Base-by-base conservation (phyloP, 2,888 invertebrate genomes). In the Octonoba sinensis region DNA sequence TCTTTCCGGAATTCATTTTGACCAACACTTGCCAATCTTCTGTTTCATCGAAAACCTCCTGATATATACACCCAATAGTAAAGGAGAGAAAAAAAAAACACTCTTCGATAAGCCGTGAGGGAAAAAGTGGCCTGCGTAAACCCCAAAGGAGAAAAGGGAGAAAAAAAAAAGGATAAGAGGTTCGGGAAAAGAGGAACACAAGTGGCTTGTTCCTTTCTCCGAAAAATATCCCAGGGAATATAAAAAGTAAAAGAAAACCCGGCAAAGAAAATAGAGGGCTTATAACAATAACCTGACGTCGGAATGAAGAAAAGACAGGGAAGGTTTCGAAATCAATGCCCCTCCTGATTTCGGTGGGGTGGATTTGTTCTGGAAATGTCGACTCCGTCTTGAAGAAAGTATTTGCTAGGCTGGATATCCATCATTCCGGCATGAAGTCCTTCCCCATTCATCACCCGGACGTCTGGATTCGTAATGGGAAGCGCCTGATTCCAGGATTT, bases 321-420 rank as follows among this genome's bases (percentile, higher is more conserved):
- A 27, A 20, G 18, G 15, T 22, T 13, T 27, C 22, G 56, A 56
- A 56, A 56, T 56, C 56, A 56, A 56, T 59, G 59, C 27, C 59
- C 59, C 22, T 59, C 12, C 59, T 59, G 16, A 27, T 20, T 20
- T 24, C 15, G 15, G 18, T 59, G 59, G 59, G 27, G 59, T 59
- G 59, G 59, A 59, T 59, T 59, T 59, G 59, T 59, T 59, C 59
- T 20, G 59, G 59, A 59, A 59, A 59, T 59, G 59, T 59, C 59
- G 22, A 59, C 15, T 59, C 59, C 16, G 24, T 16, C 16, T 24
- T 16, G 24, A 27, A 59, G 59, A 27, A 59, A 59, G 59, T 59
- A 59, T 59, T 59, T 59, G 59, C 59, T 27, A 59, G 59, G 59
- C n/a, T 20, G 27, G 22, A 27, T 60, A 60, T 22, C 24, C 59